Conservation (phyloP, 2,888 invertebrate species). For the Odontothrips loti region DNA sequence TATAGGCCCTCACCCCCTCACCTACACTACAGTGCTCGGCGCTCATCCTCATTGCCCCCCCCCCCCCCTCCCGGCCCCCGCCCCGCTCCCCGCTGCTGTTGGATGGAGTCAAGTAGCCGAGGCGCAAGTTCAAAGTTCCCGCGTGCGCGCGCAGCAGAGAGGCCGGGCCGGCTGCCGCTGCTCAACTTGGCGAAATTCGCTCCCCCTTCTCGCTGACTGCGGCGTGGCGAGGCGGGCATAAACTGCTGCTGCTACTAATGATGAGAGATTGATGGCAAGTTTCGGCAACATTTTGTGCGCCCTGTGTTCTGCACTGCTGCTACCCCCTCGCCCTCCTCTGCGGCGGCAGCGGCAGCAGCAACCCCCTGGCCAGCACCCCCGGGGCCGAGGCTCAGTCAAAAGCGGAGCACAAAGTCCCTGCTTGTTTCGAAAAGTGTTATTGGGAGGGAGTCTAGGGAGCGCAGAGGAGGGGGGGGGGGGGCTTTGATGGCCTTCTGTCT, state of each 20-base stretch:
- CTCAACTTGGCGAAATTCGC: conserved; percentile 17
- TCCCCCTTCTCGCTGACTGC: background rate
- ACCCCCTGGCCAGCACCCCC: too few species aligned
- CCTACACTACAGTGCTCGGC: too few species aligned
- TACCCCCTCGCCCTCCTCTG: background rate
- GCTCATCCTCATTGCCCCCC: too few species aligned
- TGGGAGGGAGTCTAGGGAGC: background rate
- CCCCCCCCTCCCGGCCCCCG: background rate
- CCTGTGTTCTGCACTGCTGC: background rate
- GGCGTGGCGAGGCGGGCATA: too few species aligned
- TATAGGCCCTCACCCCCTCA: background rate
- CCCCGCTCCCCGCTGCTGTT: background rate
- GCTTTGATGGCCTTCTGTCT: too few species aligned
- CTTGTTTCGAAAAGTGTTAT: too few species aligned
- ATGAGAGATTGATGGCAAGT: conserved; percentile 22
- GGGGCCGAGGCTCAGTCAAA: background rate
- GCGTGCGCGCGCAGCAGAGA: background rate
- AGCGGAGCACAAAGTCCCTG: background rate
- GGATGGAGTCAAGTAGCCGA: background rate
- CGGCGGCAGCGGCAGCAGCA: too few species aligned
- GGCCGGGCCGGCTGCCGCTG: background rate
- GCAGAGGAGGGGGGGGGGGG: background rate
- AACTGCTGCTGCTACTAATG: background rate
- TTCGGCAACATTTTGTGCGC: conserved; percentile 16
- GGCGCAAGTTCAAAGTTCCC: background rate